Conservation (phyloP, 2,113 vertebrate species). For the Salminus brasiliensis region DNA sequence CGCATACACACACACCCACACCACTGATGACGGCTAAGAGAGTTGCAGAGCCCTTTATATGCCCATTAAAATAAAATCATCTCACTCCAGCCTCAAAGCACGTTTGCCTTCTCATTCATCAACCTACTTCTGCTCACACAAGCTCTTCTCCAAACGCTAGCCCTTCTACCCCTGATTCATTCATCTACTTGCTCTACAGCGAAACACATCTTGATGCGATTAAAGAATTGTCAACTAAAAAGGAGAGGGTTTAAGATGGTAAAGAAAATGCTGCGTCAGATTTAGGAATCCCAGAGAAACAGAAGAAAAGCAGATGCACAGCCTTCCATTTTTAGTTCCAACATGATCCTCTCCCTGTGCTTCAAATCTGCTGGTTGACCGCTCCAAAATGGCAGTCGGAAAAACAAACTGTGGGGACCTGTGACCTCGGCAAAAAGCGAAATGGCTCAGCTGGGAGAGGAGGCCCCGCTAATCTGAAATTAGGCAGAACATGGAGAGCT, state of each 20-base stretch:
- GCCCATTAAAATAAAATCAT: neutral
- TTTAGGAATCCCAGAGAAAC: neutral
- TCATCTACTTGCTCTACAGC: neutral
- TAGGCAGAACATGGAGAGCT: constrained; percentile 19
- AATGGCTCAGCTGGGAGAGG: constrained; percentile 16
- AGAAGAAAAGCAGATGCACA: neutral
- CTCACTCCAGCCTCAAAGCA: neutral
- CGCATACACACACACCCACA: constrained; percentile 15
- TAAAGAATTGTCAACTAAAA: neutral
- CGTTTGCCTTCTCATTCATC: neutral
- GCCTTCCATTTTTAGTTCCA: neutral
- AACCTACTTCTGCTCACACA: neutral
- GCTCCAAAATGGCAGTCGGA: constrained; percentile 8
- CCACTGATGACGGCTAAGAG: neutral
- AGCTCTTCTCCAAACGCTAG: neutral
- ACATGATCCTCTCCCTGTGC: neutral
- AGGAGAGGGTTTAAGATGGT: neutral
- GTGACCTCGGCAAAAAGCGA: constrained; percentile 23
- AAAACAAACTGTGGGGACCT: constrained; percentile 40
- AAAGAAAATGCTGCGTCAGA: neutral
- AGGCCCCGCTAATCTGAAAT: constrained; percentile 13
- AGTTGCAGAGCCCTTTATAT: neutral
- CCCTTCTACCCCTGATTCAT: neutral
- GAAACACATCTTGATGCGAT: neutral
- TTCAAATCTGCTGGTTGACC: neutral